These are phyloP conservation scores for Sinotaia quadrata DNA, from an alignment of 2,888 invertebrate species.

Conservation along the genomic window DNA sequence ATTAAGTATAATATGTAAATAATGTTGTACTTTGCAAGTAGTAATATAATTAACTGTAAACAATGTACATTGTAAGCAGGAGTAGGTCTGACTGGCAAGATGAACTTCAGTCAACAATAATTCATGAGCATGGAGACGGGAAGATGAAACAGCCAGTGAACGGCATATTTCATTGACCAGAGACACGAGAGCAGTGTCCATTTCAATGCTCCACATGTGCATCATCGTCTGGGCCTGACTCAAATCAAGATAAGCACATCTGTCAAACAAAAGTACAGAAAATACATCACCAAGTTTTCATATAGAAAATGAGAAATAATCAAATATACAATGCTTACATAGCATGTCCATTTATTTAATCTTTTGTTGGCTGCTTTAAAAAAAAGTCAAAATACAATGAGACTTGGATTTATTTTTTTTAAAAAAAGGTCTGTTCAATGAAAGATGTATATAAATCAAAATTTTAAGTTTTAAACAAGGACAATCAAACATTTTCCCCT, in stretches of 20 bases:
- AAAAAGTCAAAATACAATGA: too few species aligned
- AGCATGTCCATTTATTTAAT: too few species aligned
- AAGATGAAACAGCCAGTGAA: slow-evolving; percentile 63
- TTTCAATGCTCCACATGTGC: slow-evolving; percentile 66
- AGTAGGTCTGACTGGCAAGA: slow-evolving; percentile 56
- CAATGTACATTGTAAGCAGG: slow-evolving; percentile 62
- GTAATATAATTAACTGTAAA: neutral
- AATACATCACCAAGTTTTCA: too few species aligned
- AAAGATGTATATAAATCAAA: too few species aligned
- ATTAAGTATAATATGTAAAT: neutral
- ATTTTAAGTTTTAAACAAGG: too few species aligned
- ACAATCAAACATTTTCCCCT: too few species aligned
- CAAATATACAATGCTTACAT: too few species aligned
- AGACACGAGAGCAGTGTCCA: slow-evolving; percentile 64
- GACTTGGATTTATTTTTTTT: too few species aligned
- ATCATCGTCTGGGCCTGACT: slow-evolving; percentile 67
- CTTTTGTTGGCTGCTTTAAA: too few species aligned
- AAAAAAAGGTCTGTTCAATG: too few species aligned
- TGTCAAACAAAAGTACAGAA: too few species aligned
- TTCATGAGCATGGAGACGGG: slow-evolving; percentile 69
- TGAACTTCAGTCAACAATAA: slow-evolving; percentile 60
- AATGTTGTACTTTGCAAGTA: neutral
- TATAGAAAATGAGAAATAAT: too few species aligned
- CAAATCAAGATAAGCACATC: slow-evolving; percentile 66
- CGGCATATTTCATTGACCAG: slow-evolving; percentile 64